Conservation (phyloP, 2,888 invertebrate species). For the Pogonocherus hispidulus region DNA sequence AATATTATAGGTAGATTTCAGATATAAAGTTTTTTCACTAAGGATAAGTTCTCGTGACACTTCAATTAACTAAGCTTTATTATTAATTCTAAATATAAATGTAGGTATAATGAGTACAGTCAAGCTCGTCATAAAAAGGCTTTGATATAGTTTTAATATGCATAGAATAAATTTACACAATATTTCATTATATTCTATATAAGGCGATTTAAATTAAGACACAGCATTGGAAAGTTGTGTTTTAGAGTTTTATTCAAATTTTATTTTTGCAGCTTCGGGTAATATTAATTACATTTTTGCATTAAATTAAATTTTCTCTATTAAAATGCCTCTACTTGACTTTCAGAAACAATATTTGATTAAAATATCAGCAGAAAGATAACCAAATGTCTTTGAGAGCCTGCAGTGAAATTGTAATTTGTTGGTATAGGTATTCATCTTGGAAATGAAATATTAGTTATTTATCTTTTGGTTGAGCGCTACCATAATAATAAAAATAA, state of each 20-base stretch:
- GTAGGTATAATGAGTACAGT: not conserved
- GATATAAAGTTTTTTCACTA: no score
- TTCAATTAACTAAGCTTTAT: not conserved
- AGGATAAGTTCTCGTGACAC: not conserved
- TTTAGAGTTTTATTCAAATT: not conserved
- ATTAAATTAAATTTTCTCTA: not conserved
- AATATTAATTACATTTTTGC: slow-evolving; percentile 1
- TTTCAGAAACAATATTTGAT: not conserved
- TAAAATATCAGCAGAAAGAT: not conserved
- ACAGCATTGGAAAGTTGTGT: not conserved
- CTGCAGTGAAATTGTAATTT: no score
- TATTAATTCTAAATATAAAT: not conserved
- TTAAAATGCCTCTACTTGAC: not conserved
- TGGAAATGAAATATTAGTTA: not conserved
- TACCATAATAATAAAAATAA: no score
- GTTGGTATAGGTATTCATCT: no score
- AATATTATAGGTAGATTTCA: no score
- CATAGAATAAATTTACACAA: slow-evolving; percentile 26
- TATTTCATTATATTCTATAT: slow-evolving; percentile 22
- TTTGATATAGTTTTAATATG: slow-evolving; percentile 9
- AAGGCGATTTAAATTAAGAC: slow-evolving; percentile 19
- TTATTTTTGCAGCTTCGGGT: not conserved
- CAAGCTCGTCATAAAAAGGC: not conserved
- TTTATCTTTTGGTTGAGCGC: not conserved
- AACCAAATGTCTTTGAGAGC: no score